Conservation (phyloP, 1,140 invertebrate genomes). For the Platyscapa corneri region DNA sequence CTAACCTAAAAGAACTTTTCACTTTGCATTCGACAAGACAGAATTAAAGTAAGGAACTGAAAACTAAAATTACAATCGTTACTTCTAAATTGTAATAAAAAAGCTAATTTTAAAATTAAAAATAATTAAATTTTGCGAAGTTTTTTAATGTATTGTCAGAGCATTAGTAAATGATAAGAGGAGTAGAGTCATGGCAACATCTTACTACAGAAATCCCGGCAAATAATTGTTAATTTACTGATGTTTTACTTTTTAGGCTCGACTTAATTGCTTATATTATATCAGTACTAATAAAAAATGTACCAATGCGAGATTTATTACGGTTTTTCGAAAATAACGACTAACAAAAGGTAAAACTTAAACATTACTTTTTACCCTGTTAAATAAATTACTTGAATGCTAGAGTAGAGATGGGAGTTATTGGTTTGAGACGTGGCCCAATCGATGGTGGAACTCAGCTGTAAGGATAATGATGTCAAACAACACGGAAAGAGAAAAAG, state of each 20-base stretch:
- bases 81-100: background rate
- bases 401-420: background rate
- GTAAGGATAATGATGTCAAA: constrained; percentile 71
- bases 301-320: background rate
- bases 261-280: background rate
- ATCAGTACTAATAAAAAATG: background rate
- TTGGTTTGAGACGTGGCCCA: background rate
- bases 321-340: background rate
- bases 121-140: background rate
- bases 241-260: background rate
- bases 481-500: constrained; percentile 54
- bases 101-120: background rate
- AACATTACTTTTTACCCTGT: background rate
- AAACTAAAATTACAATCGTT: too few relatives aligned
- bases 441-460: constrained; percentile 32
- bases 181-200: background rate
- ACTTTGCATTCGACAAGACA: background rate
- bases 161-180: background rate
- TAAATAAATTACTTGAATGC: background rate
- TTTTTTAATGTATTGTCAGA: background rate
- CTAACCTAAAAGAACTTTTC: constrained; percentile 5
- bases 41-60: background rate
- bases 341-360: background rate
- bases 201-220: background rate
- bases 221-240: background rate